These are phyloP conservation scores for Clarias magur DNA, from an alignment of 2,113 vertebrate genomes.

Conservation along the genomic window DNA sequence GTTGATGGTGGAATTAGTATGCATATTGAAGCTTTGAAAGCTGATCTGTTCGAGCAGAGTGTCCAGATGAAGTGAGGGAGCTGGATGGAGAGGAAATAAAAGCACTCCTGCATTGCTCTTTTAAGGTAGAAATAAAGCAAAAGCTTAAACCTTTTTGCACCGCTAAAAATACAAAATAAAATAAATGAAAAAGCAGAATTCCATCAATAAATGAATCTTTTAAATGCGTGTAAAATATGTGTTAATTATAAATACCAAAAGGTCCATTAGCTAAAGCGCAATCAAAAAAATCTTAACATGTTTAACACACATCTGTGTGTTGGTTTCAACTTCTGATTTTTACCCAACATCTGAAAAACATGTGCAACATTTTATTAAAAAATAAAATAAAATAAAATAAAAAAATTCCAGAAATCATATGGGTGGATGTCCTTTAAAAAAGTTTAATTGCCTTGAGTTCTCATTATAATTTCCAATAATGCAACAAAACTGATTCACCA, in stretches of 20 bases:
- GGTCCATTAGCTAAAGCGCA: background rate
- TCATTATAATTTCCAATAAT: conserved; percentile 37
- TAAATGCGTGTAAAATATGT: too few relatives aligned
- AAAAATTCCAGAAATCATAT: conserved; percentile 13
- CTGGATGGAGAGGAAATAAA: background rate
- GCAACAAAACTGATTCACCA: conserved; percentile 48
- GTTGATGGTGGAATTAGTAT: background rate
- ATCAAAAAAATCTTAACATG: background rate
- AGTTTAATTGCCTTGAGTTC: conserved; percentile 39
- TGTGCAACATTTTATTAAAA: background rate
- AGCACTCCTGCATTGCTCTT: background rate
- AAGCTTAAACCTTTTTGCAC: background rate
- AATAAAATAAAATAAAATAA: too few relatives aligned
- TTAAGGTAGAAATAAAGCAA: background rate
- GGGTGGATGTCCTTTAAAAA: conserved; percentile 13
- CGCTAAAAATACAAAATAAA: background rate
- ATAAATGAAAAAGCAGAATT: too few relatives aligned
- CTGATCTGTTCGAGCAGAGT: background rate
- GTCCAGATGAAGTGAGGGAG: background rate
- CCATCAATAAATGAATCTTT: background rate
- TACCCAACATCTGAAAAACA: conserved; percentile 9
- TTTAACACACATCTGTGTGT: background rate
- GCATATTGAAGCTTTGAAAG: background rate
- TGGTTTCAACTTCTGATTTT: background rate
- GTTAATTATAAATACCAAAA: background rate